Conservation (phyloP, 2,888 invertebrate species). For the Drosophila ustulata region DNA sequence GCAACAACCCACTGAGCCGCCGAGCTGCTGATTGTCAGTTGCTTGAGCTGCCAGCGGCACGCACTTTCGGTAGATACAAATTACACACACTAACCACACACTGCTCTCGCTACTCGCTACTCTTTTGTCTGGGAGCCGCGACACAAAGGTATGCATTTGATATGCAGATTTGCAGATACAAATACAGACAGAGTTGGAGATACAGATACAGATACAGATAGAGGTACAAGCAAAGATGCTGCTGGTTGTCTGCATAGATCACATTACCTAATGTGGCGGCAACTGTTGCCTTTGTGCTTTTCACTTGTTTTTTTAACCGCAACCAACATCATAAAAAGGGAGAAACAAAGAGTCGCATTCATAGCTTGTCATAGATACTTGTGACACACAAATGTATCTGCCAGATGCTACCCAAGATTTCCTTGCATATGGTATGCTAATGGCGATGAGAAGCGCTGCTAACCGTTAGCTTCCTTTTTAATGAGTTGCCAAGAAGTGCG, state of each 20-base stretch:
- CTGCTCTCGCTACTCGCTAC: background rate
- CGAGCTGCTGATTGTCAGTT: constrained; percentile 30
- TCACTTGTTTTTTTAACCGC: constrained; percentile 50
- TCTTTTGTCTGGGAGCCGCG: constrained; percentile 43
- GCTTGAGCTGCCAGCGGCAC: constrained; percentile 31
- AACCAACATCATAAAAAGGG: constrained; percentile 28
- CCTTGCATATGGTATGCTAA: constrained; percentile 14
- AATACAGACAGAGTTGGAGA: constrained; percentile 21
- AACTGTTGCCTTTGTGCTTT: constrained; percentile 55
- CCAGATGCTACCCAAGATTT: constrained; percentile 28
- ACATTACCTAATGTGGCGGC: constrained; percentile 74
- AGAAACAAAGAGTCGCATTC: constrained; percentile 52
- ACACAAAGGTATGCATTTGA: constrained; percentile 69
- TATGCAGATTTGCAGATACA: constrained; percentile 65
- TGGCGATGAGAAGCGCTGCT: constrained; percentile 8
- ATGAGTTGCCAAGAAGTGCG: constrained; percentile 5
- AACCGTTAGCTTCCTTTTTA: constrained; percentile 28
- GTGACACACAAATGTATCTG: constrained; percentile 46
- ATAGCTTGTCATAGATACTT: constrained; percentile 49
- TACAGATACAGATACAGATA: constrained; percentile 14
- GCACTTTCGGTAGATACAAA: constrained; percentile 45
- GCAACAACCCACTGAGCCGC: constrained; percentile 30
- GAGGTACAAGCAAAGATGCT: constrained; percentile 26
- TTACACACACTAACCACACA: constrained; percentile 25
- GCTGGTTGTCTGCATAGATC: constrained; percentile 59